These are phyloP conservation scores for Lutraria lutraria DNA, from an alignment of 2,888 invertebrate species.

Conservation along the genomic window DNA sequence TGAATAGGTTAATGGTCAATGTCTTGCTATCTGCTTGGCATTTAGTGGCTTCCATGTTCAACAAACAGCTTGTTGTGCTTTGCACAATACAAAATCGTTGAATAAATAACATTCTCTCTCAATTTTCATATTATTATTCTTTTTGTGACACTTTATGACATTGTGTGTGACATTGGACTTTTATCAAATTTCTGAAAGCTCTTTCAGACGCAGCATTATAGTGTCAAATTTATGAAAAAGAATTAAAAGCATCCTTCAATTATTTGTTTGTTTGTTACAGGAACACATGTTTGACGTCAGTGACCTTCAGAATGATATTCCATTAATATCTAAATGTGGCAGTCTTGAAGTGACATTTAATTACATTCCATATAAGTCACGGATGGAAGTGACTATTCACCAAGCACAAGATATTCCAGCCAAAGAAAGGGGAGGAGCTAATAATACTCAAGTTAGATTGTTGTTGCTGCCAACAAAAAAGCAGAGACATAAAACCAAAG, in stretches of 20 bases:
- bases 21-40: too few species aligned
- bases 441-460: conserved; percentile 90
- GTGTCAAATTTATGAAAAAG: too few species aligned
- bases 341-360: conserved; percentile 95
- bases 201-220: too few species aligned
- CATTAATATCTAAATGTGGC: conserved; percentile 89
- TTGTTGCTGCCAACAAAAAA: conserved; percentile 96
- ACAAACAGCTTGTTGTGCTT: too few species aligned
- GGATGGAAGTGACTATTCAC: conserved; percentile 96
- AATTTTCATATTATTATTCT: too few species aligned
- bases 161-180: too few species aligned
- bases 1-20: too few species aligned
- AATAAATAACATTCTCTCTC: too few species aligned
- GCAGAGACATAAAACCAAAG: conserved; percentile 97
- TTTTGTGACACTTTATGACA: too few species aligned
- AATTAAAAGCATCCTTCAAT: not conserved
- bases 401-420: conserved; percentile 94
- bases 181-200: too few species aligned
- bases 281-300: conserved; percentile 87
- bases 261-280: conserved; percentile 72
- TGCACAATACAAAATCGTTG: too few species aligned
- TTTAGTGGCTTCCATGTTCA: too few species aligned
- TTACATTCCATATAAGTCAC: conserved; percentile 95
- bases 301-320: conserved; percentile 85
- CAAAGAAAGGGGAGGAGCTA: conserved; percentile 85